Evolutionary conservation across 2,888 invertebrate genomes (phyloP), one percentile per base, ranked within the genome.

Genomic region (Rambutsinella grinnellia): DNA sequence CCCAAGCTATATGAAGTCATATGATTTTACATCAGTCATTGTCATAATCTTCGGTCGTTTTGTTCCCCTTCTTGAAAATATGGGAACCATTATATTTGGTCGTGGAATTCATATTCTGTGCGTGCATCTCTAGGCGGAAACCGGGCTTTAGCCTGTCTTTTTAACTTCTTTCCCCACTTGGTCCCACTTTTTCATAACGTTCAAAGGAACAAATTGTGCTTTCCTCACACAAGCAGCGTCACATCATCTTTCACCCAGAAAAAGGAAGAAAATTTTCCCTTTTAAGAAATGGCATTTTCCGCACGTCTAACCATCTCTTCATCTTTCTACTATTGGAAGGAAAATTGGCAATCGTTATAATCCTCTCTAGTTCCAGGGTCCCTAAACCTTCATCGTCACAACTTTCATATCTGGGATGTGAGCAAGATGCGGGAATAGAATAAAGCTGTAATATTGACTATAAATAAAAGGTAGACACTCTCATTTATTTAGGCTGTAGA

Each of bases 331-430:
- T 44, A 56, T 56, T 56, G 66, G 46, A 66, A 56, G 44, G 44
- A 56, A 66, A 65, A 56, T 66, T 66, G 66, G 51, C 66, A 54
- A 36, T 65, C 13, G n/a, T n/a, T n/a, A n/a, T n/a, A n/a, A n/a
- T n/a, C n/a, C n/a, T n/a, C n/a, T n/a, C n/a, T n/a, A n/a, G n/a
- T n/a, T n/a, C n/a, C n/a, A n/a, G n/a, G n/a, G n/a, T n/a, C n/a
- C n/a, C n/a, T n/a, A n/a, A n/a, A n/a, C n/a, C n/a, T n/a, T n/a
- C n/a, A n/a, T n/a, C n/a, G n/a, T n/a, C n/a, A n/a, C n/a, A n/a
- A n/a, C n/a, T n/a, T n/a, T n/a, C n/a, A n/a, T n/a, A n/a, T n/a
- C n/a, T n/a, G n/a, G n/a, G n/a, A n/a, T n/a, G n/a, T n/a, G n/a
- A n/a, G n/a, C n/a, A n/a, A n/a, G n/a, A n/a, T n/a, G n/a, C n/a